A percentile compares a stretch with the other conserved stretches of the same genome.
Evolutionary conservation across 1,140 invertebrate genomes (phyloP).

Genomic region (Macrocentrus cingulum): DNA sequence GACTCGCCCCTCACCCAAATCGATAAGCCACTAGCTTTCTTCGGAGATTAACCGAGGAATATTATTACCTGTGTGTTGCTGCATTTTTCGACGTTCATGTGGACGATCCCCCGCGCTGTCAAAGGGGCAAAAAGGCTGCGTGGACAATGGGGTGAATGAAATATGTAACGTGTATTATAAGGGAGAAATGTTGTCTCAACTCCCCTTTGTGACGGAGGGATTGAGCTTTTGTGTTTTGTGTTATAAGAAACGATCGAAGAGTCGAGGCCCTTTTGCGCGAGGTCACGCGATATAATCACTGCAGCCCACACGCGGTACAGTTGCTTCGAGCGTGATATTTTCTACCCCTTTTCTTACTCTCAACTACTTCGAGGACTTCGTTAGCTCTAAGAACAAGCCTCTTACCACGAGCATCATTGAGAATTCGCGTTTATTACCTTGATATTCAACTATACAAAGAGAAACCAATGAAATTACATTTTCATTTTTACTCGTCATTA

Average conservation of each 20-base stretch:
- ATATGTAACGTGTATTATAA: no score
- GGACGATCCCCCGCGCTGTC: no score
- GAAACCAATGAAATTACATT: no score
- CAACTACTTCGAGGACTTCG: no score
- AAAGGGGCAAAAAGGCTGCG: no score
- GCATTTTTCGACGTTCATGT: background rate
- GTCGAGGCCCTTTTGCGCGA: constrained; percentile 14
- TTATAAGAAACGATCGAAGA: constrained; percentile 20
- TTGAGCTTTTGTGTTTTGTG: background rate
- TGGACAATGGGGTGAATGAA: no score
- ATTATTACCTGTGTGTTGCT: constrained; percentile 19
- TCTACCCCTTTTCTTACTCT: constrained; percentile 1
- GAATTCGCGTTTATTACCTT: no score
- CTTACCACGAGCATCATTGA: no score
- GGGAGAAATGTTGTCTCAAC: background rate
- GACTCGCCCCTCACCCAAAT: constrained; percentile 19
- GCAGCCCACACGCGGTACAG: constrained; percentile 2
- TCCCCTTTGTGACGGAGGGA: constrained; percentile 3
- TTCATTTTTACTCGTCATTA: no score
- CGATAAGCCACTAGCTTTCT: constrained; percentile 20
- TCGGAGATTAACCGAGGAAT: constrained; percentile 21
- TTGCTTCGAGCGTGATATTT: constrained; percentile 7
- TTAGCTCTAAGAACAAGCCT: no score
- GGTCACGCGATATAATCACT: constrained; percentile 23
- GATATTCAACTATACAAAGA: no score